Percentiles rank a stretch among this genome's conserved stretches.
phyloP scores from a whole-genome alignment of 2,888 invertebrate genomes.

The Tenodera sinensis region DNA sequence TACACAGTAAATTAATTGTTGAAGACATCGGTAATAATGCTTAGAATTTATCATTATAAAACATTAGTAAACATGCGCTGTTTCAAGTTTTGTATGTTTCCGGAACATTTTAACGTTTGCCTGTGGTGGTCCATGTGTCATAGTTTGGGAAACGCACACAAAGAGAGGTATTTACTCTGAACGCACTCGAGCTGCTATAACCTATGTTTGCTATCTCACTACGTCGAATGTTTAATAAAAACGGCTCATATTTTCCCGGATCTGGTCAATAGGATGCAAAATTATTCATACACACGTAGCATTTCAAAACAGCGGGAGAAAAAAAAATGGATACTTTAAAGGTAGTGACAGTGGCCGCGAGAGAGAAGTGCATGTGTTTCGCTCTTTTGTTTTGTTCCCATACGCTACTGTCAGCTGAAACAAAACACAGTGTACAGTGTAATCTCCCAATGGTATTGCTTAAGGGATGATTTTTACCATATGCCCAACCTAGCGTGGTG shows the following conservation, averaged over 20 bases:
- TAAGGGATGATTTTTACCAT: background rate
- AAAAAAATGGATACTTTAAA: background rate
- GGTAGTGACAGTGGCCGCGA: background rate
- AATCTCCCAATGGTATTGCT: background rate
- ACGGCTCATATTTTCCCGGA: background rate
- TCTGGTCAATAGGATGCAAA: background rate
- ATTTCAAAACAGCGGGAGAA: background rate
- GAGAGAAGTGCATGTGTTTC: background rate
- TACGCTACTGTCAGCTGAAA: background rate
- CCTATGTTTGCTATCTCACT: background rate
- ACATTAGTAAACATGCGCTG: too few species aligned
- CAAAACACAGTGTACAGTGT: background rate
- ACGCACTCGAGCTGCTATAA: background rate
- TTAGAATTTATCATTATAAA: too few species aligned
- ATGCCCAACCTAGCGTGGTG: background rate
- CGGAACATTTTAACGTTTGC: too few species aligned
- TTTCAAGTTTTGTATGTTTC: too few species aligned
- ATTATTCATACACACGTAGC: background rate
- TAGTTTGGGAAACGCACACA: background rate
- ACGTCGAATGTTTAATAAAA: background rate
- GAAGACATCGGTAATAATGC: too few species aligned
- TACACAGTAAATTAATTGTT: too few species aligned
- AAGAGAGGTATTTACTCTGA: background rate
- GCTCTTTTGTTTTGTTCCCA: background rate
- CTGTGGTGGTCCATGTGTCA: background rate